phyloP scores from a whole-genome alignment of 2,797 vertebrate genomes.

The Hoplostethus atlanticus region DNA sequence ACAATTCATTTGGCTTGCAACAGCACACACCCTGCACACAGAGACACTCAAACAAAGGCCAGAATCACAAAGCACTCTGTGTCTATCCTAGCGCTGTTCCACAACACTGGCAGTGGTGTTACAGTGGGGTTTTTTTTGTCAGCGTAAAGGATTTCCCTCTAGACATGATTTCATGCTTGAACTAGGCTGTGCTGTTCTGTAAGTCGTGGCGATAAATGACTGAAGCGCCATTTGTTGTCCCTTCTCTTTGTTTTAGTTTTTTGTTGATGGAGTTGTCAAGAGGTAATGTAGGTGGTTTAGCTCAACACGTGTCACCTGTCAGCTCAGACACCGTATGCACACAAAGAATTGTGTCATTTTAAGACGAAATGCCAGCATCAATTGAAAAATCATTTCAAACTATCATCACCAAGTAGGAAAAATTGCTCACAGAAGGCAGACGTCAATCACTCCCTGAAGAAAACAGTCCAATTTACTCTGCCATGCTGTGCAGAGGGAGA shows the following conservation, averaged over 20 bases:
- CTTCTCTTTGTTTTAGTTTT: constrained; percentile 25
- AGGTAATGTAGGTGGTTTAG: constrained; percentile 52
- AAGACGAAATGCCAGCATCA: constrained; percentile 14
- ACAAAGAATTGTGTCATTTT: constrained; percentile 40
- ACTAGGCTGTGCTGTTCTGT: constrained; percentile 38
- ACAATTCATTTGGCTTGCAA: constrained; percentile 14
- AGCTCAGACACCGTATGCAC: constrained; percentile 36
- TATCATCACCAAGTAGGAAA: constrained; percentile 51
- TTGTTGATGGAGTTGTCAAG: constrained; percentile 62
- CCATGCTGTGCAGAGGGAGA: constrained; percentile 31
- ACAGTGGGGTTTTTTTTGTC: background rate
- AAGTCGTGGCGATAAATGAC: constrained; percentile 53
- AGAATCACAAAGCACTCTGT: constrained; percentile 9
- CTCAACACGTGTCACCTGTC: constrained; percentile 63
- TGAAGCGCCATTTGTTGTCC: constrained; percentile 51
- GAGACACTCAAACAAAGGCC: constrained; percentile 25
- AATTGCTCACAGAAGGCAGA: constrained; percentile 36
- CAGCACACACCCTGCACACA: constrained; percentile 9
- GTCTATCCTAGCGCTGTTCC: constrained; percentile 7
- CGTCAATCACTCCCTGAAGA: constrained; percentile 62
- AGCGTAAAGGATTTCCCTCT: constrained; percentile 41
- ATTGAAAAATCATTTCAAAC: constrained; percentile 43
- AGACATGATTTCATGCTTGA: constrained; percentile 60
- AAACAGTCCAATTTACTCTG: constrained; percentile 69
- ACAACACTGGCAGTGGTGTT: background rate